These are phyloP conservation scores for Conistra vaccinii DNA, from an alignment of 2,888 invertebrate genomes.

Conservation along the genomic window DNA sequence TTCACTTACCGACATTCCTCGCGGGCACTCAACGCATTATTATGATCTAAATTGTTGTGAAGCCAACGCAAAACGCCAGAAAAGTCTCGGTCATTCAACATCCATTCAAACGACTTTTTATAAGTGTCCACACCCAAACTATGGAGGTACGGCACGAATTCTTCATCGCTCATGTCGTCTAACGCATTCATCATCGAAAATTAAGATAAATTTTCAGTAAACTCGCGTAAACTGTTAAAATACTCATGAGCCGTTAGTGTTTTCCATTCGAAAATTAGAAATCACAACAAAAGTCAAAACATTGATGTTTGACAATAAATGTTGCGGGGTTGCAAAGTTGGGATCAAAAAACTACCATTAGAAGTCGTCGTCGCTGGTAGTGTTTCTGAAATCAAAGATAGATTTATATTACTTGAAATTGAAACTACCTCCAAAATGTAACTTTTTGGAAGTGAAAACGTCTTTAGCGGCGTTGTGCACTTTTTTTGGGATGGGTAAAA, in stretches of 20 bases:
- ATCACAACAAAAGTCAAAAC: too few species aligned
- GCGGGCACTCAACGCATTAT: conserved; percentile 82
- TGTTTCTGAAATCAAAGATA: background rate
- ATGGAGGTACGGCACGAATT: conserved; percentile 84
- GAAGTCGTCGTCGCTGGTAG: background rate
- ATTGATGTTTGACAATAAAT: too few species aligned
- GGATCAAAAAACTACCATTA: background rate
- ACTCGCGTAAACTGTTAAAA: background rate
- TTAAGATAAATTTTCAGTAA: background rate
- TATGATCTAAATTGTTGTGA: conserved; percentile 83
- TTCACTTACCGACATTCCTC: conserved; percentile 83
- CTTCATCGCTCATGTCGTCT: conserved; percentile 81
- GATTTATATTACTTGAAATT: background rate
- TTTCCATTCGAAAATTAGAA: conserved; percentile 32
- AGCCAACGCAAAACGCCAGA: conserved; percentile 83
- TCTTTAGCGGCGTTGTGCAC: too few species aligned
- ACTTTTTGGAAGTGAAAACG: too few species aligned
- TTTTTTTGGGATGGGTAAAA: too few species aligned
- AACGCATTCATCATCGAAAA: conserved; percentile 73
- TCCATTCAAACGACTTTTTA: conserved; percentile 88
- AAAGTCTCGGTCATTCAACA: conserved; percentile 83
- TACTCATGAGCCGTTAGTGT: conserved; percentile 29
- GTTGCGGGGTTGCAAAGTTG: conserved; percentile 7
- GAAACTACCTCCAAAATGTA: too few species aligned
- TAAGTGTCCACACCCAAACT: conserved; percentile 85